Percentiles rank a stretch among this genome's conserved stretches.
These are phyloP conservation scores for Cuniculus paca DNA, from an alignment of 2,797 vertebrate genomes.

Conservation along the genomic window DNA sequence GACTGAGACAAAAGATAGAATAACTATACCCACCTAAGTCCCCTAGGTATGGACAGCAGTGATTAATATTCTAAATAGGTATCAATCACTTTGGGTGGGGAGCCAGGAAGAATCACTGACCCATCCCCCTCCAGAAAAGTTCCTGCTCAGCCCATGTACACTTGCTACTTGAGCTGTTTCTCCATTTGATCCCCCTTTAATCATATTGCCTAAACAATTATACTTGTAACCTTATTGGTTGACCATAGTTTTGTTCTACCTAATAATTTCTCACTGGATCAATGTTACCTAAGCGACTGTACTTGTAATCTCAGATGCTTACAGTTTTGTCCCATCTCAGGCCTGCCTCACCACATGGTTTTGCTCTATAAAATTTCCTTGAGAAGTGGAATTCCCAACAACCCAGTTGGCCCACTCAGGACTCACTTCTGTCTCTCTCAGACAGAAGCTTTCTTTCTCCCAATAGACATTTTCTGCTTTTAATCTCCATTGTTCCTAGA, in stretches of 20 bases:
- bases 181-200: neutral
- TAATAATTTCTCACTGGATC: neutral
- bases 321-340: neutral
- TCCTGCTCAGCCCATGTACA: neutral
- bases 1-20: neutral
- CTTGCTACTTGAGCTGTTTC: neutral
- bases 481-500: neutral
- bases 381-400: neutral
- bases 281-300: neutral
- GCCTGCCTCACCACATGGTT: neutral
- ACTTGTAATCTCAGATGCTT: neutral
- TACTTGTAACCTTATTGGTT: neutral
- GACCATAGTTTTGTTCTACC: neutral
- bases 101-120: neutral
- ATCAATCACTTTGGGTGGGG: neutral
- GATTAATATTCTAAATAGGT: neutral
- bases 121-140: neutral
- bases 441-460: neutral
- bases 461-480: neutral
- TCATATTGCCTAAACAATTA: neutral
- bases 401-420: neutral
- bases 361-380: neutral
- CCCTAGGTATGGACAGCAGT: neutral
- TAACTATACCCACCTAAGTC: neutral
- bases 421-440: neutral